phyloP scores from a whole-genome alignment of 2,797 vertebrate genomes.

The Odontamblyopus rebecca region DNA sequence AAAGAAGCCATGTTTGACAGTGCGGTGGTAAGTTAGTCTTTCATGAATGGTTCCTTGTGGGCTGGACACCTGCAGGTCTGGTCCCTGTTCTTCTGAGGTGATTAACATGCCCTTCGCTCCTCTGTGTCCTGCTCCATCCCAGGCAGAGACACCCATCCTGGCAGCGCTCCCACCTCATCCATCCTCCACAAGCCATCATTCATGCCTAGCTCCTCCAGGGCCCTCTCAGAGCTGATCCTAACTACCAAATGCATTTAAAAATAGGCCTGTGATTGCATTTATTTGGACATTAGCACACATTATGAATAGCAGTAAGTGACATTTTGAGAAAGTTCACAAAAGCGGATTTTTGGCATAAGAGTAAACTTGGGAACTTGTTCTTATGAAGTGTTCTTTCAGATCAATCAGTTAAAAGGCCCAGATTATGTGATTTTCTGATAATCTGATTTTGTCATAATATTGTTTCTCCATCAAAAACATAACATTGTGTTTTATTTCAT shows the following conservation, averaged over 20 bases:
- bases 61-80: constrained; percentile 71
- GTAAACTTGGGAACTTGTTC: too few species aligned
- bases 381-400: too few species aligned
- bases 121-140: constrained; percentile 45
- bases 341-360: background rate
- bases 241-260: constrained; percentile 23
- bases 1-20: constrained; percentile 47
- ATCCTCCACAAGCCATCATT: constrained; percentile 62
- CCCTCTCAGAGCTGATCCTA: constrained; percentile 27
- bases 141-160: constrained; percentile 54
- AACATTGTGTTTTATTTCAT: too few species aligned
- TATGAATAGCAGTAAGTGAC: background rate
- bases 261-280: background rate
- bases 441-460: too few species aligned
- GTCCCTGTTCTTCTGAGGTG: constrained; percentile 58
- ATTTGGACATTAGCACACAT: background rate
- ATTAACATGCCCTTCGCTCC: constrained; percentile 77
- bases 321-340: background rate
- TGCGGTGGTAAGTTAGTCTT: constrained; percentile 35
- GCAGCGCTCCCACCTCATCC: constrained; percentile 69
- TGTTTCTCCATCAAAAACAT: too few species aligned
- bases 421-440: too few species aligned
- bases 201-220: constrained; percentile 54
- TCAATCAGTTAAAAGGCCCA: too few species aligned
- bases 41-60: constrained; percentile 78